Base-by-base conservation (phyloP, 1,140 invertebrate genomes). In the Drosophila bocqueti region DNA sequence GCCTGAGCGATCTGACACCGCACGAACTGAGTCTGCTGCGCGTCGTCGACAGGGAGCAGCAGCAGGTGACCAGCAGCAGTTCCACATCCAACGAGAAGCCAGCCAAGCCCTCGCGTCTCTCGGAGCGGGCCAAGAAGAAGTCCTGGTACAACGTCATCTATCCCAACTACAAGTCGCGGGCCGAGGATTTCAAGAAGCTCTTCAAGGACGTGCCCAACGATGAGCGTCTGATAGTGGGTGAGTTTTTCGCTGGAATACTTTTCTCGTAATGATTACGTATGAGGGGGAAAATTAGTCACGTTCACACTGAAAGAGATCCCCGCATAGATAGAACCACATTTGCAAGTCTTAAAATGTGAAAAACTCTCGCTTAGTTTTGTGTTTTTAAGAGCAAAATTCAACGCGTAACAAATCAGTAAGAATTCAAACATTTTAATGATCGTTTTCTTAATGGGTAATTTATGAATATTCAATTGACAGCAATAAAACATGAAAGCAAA, bases 181-280 rank as follows among this genome's bases (percentile, higher is more conserved):
- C 96, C 42, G 97, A 98, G 81, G 97, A 99, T 93, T 99, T 99
- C 92, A 98, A 97, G 91, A 95, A 96, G 92, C 95, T 98, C 76
- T 99, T 99, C 93, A 98, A 98, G 93, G 97, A 98, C 66, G 95
- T 99, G 55, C 97, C 98, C 24, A 95, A 96, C 81, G 97, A 98
- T 90, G 98, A 99, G 93, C 94, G 98, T 81, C 95, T 99, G 67
- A 96, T 99, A 93, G 97, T 98, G 86, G 98, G 98, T 98, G 93
- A 95, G 96, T 94, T 38, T 31, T 38, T 10, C 10, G 1, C 2
- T 52, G 10, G 29, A 29, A 45, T n/a, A 24, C 2, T 16, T 26
- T 21, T 1, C 26, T 18, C 18, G 29, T 18, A 34, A 21, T 18
- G 11, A n/a, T 34, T 38, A 21, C 36, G 15, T 34, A n/a, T 15